phyloP scores from a whole-genome alignment of 2,113 vertebrate species.

The Crotalus helleri region DNA sequence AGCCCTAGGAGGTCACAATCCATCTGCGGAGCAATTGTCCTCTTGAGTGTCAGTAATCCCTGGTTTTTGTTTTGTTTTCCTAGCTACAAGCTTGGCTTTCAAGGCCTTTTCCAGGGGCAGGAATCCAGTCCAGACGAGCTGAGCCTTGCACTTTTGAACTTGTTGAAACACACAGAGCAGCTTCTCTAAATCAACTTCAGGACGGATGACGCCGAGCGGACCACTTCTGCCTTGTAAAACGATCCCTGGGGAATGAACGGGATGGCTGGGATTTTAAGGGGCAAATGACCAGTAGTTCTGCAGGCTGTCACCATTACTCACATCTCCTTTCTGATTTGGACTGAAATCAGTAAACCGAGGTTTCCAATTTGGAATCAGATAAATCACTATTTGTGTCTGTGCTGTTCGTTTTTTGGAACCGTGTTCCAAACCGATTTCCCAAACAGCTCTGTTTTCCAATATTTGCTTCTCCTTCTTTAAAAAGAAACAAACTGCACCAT shows the following conservation, averaged over 20 bases:
- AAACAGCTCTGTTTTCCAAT: neutral
- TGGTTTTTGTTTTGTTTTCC: neutral
- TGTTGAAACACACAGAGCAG: constrained; percentile 22
- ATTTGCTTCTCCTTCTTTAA: neutral
- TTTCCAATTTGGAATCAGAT: neutral
- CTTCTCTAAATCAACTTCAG: constrained; percentile 29
- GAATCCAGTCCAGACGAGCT: neutral
- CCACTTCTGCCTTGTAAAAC: constrained; percentile 14
- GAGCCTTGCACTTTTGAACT: constrained; percentile 17
- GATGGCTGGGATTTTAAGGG: neutral
- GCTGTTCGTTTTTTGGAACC: neutral
- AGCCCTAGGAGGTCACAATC: neutral
- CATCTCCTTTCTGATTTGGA: neutral
- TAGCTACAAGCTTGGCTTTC: neutral
- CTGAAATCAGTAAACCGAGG: neutral
- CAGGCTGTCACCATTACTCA: neutral
- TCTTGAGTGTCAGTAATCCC: no score
- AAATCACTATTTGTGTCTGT: neutral
- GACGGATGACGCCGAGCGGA: neutral
- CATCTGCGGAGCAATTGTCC: neutral
- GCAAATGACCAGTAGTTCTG: neutral
- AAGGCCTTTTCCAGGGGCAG: constrained; percentile 10
- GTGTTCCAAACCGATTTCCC: neutral
- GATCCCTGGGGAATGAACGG: constrained; percentile 3
- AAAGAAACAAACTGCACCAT: neutral